Conservation (phyloP, 2,888 invertebrate species). For the Ellobium chinense region DNA sequence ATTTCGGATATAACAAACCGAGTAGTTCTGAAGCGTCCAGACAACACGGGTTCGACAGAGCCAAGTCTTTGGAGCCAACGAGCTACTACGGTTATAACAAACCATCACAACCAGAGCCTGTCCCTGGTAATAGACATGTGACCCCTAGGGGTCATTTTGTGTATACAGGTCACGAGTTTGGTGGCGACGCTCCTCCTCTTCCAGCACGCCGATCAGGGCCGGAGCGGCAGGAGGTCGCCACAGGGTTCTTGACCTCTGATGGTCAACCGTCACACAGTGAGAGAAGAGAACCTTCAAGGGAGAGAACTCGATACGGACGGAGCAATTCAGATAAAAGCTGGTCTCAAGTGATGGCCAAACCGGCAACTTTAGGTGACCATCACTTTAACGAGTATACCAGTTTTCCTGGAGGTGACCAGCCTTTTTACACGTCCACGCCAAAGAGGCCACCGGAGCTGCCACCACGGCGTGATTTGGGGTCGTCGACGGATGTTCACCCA, state of each 20-base stretch:
- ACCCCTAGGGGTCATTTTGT: background rate
- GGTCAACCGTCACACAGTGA: background rate
- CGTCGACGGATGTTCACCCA: background rate
- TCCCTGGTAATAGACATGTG: background rate
- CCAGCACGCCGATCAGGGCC: background rate
- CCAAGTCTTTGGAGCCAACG: conserved; percentile 12
- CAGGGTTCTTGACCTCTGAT: background rate
- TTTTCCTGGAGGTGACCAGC: conserved; percentile 1
- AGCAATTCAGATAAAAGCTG: conserved; percentile 7
- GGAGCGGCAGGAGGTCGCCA: background rate
- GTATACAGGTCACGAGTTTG: background rate
- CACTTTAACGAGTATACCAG: background rate
- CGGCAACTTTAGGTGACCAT: background rate
- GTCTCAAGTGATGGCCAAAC: background rate
- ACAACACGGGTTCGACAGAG: background rate
- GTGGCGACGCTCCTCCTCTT: background rate
- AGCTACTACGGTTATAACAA: conserved; percentile 18
- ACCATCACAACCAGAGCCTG: background rate
- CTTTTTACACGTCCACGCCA: conserved; percentile 34
- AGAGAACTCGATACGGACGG: background rate
- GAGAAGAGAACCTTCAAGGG: background rate
- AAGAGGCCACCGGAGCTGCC: conserved; percentile 3
- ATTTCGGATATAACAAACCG: background rate
- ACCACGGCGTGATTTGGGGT: background rate
- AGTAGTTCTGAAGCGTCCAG: background rate